phyloP scores from a whole-genome alignment of 2,888 invertebrate species.

The Lampropteryx suffumata region DNA sequence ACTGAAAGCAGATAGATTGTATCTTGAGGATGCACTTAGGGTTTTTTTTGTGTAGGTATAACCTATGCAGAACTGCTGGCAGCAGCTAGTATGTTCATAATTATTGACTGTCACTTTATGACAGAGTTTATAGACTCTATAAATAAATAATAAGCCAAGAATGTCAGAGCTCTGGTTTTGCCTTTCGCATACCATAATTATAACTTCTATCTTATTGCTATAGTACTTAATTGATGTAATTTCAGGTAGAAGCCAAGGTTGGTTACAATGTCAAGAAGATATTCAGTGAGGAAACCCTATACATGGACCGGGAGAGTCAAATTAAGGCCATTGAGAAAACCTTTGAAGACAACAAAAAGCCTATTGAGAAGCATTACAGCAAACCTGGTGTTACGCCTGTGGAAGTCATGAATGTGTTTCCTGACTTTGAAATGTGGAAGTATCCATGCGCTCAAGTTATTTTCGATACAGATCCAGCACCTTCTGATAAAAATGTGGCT shows the following conservation, averaged over 20 bases:
- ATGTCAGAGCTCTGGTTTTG: too few species aligned
- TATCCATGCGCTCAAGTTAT: conserved; percentile 99
- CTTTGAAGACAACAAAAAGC: conserved; percentile 93
- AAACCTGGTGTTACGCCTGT: conserved; percentile 97
- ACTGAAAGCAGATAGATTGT: too few species aligned
- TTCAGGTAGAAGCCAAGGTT: conserved; percentile 96
- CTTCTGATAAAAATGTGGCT: conserved; percentile 91
- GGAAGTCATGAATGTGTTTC: conserved; percentile 92
- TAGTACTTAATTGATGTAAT: conserved; percentile 9
- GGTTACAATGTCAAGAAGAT: conserved; percentile 99
- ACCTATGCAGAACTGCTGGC: too few species aligned
- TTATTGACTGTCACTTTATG: too few species aligned
- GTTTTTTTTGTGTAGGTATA: too few species aligned
- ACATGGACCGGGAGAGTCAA: conserved; percentile 98
- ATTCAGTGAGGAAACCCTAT: conserved; percentile 94
- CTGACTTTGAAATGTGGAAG: conserved; percentile 98
- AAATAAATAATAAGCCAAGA: too few species aligned
- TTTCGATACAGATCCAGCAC: conserved; percentile 99
- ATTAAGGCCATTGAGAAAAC: conserved; percentile 98
- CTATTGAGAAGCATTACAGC: conserved; percentile 96
- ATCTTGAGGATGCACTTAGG: too few species aligned
- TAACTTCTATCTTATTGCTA: too few species aligned
- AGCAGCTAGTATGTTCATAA: too few species aligned
- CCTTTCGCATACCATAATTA: too few species aligned
- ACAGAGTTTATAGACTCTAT: too few species aligned